These are phyloP conservation scores for Baccha elongata DNA, from an alignment of 2,888 invertebrate genomes.

Conservation along the genomic window DNA sequence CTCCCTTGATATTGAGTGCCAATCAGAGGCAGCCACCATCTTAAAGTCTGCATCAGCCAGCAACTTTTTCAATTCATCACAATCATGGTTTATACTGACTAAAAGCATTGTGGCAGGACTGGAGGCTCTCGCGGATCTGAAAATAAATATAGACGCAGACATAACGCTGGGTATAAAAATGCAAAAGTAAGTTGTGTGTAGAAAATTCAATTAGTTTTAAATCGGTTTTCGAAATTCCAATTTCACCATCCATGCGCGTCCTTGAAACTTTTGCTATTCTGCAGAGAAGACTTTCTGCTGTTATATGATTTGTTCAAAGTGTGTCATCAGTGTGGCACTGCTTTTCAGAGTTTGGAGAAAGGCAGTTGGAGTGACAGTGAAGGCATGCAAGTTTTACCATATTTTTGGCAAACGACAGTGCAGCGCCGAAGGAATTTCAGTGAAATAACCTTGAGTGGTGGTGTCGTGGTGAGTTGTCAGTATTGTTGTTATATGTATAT, in stretches of 20 bases:
- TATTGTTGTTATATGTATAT: no score
- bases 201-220: conserved; percentile 64
- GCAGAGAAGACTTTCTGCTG: conserved; percentile 63
- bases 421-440: conserved; percentile 77
- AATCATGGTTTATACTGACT: conserved; percentile 78
- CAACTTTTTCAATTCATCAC: conserved; percentile 77
- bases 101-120: conserved; percentile 23
- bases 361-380: conserved; percentile 76
- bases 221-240: conserved; percentile 50
- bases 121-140: conserved; percentile 38
- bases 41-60: conserved; percentile 74
- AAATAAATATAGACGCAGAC: conserved; percentile 78
- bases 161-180: conserved; percentile 77
- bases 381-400: conserved; percentile 74
- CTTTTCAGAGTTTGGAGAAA: conserved; percentile 75
- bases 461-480: conserved; percentile 76
- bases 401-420: conserved; percentile 74
- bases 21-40: conserved; percentile 59
- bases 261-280: conserved; percentile 41
- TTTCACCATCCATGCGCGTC: conserved; percentile 38
- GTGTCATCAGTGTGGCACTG: conserved; percentile 65
- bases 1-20: conserved; percentile 72
- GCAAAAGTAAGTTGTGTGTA: conserved; percentile 62
- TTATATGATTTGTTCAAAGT: conserved; percentile 79
- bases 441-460: conserved; percentile 75